Conservation (phyloP, 1,140 invertebrate genomes). For the Physella acuta region DNA sequence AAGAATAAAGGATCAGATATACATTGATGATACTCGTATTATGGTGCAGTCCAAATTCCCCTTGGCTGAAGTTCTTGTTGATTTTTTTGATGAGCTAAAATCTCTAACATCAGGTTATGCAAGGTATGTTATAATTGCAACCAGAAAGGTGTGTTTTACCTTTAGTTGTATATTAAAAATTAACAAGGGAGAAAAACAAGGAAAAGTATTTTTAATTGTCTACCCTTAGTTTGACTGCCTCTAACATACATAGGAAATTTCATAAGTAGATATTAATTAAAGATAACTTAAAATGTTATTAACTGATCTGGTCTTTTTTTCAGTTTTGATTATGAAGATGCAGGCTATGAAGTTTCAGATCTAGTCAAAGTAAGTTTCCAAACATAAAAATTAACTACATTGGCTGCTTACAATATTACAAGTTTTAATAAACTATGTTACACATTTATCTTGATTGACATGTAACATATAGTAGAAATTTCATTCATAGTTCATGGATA, state of each 20-base stretch:
- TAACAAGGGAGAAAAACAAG: background rate
- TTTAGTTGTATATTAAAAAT: background rate
- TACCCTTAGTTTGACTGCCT: too few relatives aligned
- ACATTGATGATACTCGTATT: constrained; percentile 80
- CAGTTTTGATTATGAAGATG: constrained; percentile 96
- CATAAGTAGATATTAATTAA: too few relatives aligned
- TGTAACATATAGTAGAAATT: too few relatives aligned
- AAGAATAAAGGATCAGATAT: constrained; percentile 70
- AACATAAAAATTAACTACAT: too few relatives aligned
- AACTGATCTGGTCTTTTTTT: too few relatives aligned
- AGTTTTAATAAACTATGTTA: too few relatives aligned
- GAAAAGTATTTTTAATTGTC: background rate
- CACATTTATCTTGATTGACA: too few relatives aligned
- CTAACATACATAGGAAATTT: too few relatives aligned
- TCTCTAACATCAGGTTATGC: constrained; percentile 89
- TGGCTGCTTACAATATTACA: too few relatives aligned
- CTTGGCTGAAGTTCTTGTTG: constrained; percentile 88
- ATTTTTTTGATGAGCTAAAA: constrained; percentile 93
- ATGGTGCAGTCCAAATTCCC: constrained; percentile 84
- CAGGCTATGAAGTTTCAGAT: constrained; percentile 74
- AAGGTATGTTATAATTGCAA: too few relatives aligned
- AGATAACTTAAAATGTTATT: too few relatives aligned
- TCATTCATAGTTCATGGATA: too few relatives aligned
- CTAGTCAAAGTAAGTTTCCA: constrained; percentile 72
- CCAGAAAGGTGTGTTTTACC: background rate